Evolutionary conservation across 2,113 vertebrate genomes (phyloP).

Genomic region (Semicossyphus pulcher): DNA sequence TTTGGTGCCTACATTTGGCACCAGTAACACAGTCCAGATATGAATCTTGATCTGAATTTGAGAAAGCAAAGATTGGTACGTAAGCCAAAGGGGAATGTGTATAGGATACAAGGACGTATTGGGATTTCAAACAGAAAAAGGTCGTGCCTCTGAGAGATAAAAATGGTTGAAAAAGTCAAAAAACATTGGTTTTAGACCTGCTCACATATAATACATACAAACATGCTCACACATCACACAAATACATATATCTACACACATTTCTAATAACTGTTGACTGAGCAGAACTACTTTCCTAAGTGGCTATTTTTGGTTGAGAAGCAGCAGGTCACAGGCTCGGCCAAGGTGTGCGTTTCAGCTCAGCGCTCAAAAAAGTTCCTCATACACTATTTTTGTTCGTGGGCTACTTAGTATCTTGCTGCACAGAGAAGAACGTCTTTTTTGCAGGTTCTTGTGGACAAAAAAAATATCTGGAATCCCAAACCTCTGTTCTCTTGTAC

Average conservation of each 20-base stretch:
- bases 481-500: neutral
- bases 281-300: slow-evolving; percentile 62
- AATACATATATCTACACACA: slow-evolving; percentile 14
- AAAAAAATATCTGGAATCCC: neutral
- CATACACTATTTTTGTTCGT: slow-evolving; percentile 57
- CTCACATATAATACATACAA: neutral
- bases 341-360: slow-evolving; percentile 71
- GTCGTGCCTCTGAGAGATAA: too few species aligned
- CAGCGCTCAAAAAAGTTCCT: slow-evolving; percentile 41
- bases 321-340: slow-evolving; percentile 60
- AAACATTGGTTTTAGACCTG: slow-evolving; percentile 1
- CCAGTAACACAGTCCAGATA: slow-evolving; percentile 19
- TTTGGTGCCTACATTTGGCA: slow-evolving; percentile 20
- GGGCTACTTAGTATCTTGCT: slow-evolving; percentile 1
- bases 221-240: neutral
- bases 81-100: neutral
- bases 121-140: neutral
- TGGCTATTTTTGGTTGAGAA: slow-evolving; percentile 70
- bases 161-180: neutral
- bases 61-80: slow-evolving; percentile 2
- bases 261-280: slow-evolving; percentile 63
- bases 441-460: neutral
- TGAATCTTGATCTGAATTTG: slow-evolving; percentile 36
- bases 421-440: neutral
- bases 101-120: neutral